Percentiles rank a stretch among this genome's conserved stretches.
phyloP scores from a whole-genome alignment of 2,113 vertebrate genomes.

The Syngnathoides biaculeatus region DNA sequence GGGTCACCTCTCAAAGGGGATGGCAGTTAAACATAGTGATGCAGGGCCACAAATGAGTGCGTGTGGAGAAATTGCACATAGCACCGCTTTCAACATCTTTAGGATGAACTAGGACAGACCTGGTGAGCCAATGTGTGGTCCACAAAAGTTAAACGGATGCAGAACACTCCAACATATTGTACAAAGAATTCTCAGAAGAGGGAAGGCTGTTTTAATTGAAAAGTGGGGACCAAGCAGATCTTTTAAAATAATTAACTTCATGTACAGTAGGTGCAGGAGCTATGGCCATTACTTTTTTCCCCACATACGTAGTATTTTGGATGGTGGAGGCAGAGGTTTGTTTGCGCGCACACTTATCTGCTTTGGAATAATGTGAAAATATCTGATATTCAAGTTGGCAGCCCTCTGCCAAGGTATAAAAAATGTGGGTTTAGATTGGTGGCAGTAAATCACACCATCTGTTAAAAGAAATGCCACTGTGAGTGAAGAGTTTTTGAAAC shows the following conservation, averaged over 20 bases:
- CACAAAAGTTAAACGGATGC: background rate
- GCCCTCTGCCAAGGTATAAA: background rate
- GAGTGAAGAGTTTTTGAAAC: background rate
- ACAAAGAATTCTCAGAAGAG: background rate
- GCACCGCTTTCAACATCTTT: background rate
- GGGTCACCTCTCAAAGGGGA: conserved; percentile 30
- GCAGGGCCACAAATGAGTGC: conserved; percentile 4
- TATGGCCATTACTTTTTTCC: no score
- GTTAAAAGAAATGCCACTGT: background rate
- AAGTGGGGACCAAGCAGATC: background rate
- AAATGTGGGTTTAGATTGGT: background rate
- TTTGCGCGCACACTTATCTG: background rate
- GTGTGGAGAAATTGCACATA: background rate
- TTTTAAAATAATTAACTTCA: background rate
- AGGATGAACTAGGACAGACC: background rate
- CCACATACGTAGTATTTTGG: background rate
- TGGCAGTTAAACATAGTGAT: conserved; percentile 13
- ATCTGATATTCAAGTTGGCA: background rate
- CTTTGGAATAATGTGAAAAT: background rate
- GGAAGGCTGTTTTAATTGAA: background rate
- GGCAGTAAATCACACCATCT: background rate
- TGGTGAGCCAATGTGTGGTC: background rate
- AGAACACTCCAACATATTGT: background rate
- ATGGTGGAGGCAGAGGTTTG: background rate
- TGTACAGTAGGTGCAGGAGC: background rate